Percentiles rank a stretch among this genome's conserved stretches.
Conservation (phyloP, 2,113 vertebrate genomes). For the Elephantulus edwardii region DNA sequence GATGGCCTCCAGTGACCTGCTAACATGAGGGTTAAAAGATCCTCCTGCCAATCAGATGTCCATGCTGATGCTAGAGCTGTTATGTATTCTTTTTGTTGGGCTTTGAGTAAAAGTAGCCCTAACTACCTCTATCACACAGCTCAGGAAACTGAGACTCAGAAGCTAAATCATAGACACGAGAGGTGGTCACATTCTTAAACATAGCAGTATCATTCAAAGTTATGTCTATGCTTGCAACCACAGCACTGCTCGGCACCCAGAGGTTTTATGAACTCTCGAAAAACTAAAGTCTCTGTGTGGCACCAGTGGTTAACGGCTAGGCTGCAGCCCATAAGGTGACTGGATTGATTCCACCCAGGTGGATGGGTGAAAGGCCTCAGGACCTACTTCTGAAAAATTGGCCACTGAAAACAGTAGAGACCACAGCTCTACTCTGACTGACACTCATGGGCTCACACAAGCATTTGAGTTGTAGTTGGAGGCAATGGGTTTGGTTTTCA, state of each 20-base stretch:
- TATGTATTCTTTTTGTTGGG: neutral
- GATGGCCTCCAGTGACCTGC: neutral
- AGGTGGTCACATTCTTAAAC: neutral
- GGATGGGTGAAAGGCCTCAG: neutral
- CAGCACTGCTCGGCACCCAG: neutral
- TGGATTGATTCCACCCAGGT: neutral
- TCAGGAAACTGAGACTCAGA: neutral
- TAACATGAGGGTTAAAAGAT: too few species aligned
- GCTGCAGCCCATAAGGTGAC: neutral
- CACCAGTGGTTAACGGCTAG: neutral
- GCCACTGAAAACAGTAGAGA: neutral
- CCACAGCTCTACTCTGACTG: neutral
- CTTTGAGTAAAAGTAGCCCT: neutral
- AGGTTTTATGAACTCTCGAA: neutral
- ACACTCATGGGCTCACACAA: neutral
- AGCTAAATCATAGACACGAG: neutral
- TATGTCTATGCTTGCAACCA: neutral
- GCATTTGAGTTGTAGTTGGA: neutral
- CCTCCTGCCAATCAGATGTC: too few species aligned
- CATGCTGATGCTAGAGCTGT: neutral
- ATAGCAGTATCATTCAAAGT: neutral
- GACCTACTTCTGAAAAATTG: neutral
- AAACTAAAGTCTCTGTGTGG: neutral
- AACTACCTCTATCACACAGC: neutral
- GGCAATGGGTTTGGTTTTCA: neutral